Conservation (phyloP, 2,113 vertebrate genomes). For the Rhizomys pruinosus region DNA sequence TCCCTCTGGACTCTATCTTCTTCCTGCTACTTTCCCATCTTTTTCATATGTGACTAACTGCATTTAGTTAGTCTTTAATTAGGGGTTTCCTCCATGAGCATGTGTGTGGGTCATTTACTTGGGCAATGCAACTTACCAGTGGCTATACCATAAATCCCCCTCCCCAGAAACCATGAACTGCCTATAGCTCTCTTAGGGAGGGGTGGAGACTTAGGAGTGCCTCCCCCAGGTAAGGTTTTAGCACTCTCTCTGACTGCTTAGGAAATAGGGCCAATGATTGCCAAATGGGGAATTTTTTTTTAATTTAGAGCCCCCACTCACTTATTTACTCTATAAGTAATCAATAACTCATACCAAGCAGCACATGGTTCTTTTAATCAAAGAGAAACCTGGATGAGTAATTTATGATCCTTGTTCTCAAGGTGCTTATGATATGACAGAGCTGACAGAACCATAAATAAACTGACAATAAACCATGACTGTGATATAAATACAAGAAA, state of each 20-base stretch:
- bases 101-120: no score
- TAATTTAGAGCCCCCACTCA: constrained; percentile 6
- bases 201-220: background rate
- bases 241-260: background rate
- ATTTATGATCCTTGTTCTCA: background rate
- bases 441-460: background rate
- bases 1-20: background rate
- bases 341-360: background rate
- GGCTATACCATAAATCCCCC: background rate
- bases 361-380: constrained; percentile 29
- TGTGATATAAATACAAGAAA: background rate
- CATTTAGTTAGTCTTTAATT: no score
- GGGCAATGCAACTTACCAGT: background rate
- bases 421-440: background rate
- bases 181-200: background rate
- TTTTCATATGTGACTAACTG: background rate
- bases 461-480: constrained; percentile 25
- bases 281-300: background rate
- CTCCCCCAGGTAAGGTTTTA: background rate
- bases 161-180: background rate
- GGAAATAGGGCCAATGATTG: background rate
- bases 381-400: constrained; percentile 28
- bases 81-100: background rate
- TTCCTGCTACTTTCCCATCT: background rate
- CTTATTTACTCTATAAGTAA: constrained; percentile 40